Evolutionary conservation across 2,113 vertebrate genomes (phyloP), one percentile per base, ranked within the genome.

Genomic region (Capricornis sumatraensis): DNA sequence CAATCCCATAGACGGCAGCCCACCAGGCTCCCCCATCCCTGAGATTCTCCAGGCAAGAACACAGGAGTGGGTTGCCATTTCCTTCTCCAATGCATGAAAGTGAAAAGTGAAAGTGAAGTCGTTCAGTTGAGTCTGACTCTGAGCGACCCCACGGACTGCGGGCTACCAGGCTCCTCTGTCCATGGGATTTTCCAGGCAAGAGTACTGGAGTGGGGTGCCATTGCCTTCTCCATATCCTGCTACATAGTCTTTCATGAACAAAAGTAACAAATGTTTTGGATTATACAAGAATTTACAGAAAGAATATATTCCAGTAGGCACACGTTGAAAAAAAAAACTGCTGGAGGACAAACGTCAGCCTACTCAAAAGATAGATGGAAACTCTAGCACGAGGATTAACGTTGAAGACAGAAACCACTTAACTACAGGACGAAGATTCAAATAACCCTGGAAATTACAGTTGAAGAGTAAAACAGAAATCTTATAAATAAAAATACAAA

Each of bases 61-160:
- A 67, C 33, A 33, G 30, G 16, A 67, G 64, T 67, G 64, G 7
- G 64, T n/a, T 67, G 64, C 64, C 64, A 67, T 67, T n/a, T 67
- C 4, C 33, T 67, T 67, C 33, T 67, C 64, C 33, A n/a, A 19
- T n/a, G 64, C 33, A 67, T 67, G 62, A 19, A 67, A 67, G 16
- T n/a, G 33, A 67, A 67, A n/a, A 67, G 62, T 67, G 62, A 67
- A 67, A n/a, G 64, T 10, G 33, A 36, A 67, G 64, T 36, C 1
- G 0, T 16, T 19, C 33, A n/a, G 33, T 67, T 0, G 2, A n/a
- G 33, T 19, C 16, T 0, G 8, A n/a, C 62, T 67, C 33, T 9
- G 5, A 67, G 62, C 2, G 1, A 67, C 16, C 16, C 14, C 7
- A 67, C 19, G 33, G 62, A 67, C 62, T n/a, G 16, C 16, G n/a